phyloP scores from a whole-genome alignment of 2,797 vertebrate genomes.

The Steatocranus sp. region DNA sequence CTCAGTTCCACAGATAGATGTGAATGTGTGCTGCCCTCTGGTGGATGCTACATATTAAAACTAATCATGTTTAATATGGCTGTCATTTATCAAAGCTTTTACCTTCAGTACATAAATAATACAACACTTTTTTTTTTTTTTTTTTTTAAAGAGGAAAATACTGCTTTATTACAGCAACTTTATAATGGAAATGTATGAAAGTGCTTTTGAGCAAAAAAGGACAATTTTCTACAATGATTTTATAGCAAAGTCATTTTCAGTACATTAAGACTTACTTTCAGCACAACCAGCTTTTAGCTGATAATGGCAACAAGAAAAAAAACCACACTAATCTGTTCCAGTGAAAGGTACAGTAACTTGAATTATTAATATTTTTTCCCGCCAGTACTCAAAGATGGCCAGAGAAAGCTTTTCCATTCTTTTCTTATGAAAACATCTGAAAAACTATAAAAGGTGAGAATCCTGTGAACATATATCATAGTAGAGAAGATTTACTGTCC shows the following conservation, averaged over 20 bases:
- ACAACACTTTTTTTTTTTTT: background rate
- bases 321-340: background rate
- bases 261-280: background rate
- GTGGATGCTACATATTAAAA: background rate
- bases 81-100: background rate
- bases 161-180: background rate
- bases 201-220: background rate
- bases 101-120: background rate
- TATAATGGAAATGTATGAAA: background rate
- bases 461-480: background rate
- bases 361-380: background rate
- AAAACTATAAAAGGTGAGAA: background rate
- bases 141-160: background rate
- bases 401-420: background rate
- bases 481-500: background rate
- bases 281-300: background rate
- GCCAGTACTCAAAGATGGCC: background rate
- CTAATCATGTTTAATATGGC: background rate
- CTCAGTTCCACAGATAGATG: background rate
- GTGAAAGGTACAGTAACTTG: background rate
- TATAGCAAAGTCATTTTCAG: background rate
- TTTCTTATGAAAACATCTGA: background rate
- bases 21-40: conserved; percentile 40
- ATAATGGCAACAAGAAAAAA: background rate
- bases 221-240: background rate